Conservation (phyloP, 2,113 vertebrate species). For the Grallaria varia region DNA sequence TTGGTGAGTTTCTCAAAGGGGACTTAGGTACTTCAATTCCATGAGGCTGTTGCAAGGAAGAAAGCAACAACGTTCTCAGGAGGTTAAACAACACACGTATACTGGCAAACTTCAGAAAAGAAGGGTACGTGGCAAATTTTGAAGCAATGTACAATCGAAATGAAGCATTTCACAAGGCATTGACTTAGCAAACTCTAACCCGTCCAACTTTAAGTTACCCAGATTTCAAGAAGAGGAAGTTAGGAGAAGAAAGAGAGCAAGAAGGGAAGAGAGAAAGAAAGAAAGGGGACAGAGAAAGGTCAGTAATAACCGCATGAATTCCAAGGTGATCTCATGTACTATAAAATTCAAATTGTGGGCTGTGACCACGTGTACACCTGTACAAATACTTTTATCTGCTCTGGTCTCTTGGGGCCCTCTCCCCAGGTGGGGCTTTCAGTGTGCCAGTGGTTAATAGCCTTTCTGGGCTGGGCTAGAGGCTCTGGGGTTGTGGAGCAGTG, state of each 20-base stretch:
- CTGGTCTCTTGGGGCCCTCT: neutral
- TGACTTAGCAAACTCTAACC: neutral
- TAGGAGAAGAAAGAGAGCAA: neutral
- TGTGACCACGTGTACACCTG: neutral
- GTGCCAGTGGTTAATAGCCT: neutral
- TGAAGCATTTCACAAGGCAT: neutral
- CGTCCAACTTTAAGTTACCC: neutral
- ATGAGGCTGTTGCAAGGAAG: neutral
- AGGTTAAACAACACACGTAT: neutral
- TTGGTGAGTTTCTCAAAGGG: neutral
- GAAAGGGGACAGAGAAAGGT: neutral
- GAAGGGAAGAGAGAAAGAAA: neutral
- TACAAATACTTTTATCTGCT: neutral
- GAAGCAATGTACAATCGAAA: neutral
- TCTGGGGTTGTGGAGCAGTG: neutral
- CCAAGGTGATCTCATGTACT: neutral
- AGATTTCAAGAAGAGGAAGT: neutral
- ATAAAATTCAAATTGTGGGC: neutral
- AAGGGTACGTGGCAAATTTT: neutral
- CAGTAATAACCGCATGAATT: neutral
- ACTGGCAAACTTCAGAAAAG: neutral
- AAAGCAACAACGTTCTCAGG: neutral
- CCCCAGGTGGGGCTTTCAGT: neutral
- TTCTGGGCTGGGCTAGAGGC: neutral
- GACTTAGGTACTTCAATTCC: neutral